Evolutionary conservation across 1,140 invertebrate genomes (phyloP).

Genomic region (Lasioglossum albipes): DNA sequence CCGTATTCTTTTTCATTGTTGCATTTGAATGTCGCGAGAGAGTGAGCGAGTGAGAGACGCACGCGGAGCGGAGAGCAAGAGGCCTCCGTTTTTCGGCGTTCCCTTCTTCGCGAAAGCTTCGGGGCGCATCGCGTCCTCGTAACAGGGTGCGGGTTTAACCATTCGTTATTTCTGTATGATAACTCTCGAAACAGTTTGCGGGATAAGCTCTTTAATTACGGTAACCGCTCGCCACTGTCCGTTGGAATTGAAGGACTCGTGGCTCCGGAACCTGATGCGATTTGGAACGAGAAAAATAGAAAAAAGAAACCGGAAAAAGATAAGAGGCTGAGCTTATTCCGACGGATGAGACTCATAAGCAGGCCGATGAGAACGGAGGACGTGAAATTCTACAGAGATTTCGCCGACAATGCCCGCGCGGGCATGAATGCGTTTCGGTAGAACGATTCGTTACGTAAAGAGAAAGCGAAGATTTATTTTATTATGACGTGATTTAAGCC

Average conservation of each 20-base stretch:
- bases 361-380: not conserved
- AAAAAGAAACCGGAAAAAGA: not conserved
- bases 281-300: not conserved
- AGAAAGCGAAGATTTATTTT: not conserved
- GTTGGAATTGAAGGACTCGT: constrained; percentile 1
- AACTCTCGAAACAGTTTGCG: constrained; percentile 14
- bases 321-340: not conserved
- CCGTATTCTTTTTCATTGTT: not conserved
- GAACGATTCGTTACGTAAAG: constrained; percentile 8
- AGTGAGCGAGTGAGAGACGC: not conserved
- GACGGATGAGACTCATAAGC: not conserved
- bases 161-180: constrained; percentile 19
- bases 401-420: not conserved
- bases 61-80: not conserved
- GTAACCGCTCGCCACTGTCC: not conserved
- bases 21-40: not conserved
- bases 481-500: not conserved
- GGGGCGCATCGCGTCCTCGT: not conserved
- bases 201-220: constrained; percentile 36
- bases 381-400: not conserved
- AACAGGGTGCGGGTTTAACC: not conserved
- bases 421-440: not conserved
- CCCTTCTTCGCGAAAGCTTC: not conserved
- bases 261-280: not conserved
- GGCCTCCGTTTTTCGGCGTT: too few species aligned